Percentiles rank a stretch among this genome's conserved stretches.
phyloP scores from a whole-genome alignment of 2,113 vertebrate species.

The Smithornis capensis region DNA sequence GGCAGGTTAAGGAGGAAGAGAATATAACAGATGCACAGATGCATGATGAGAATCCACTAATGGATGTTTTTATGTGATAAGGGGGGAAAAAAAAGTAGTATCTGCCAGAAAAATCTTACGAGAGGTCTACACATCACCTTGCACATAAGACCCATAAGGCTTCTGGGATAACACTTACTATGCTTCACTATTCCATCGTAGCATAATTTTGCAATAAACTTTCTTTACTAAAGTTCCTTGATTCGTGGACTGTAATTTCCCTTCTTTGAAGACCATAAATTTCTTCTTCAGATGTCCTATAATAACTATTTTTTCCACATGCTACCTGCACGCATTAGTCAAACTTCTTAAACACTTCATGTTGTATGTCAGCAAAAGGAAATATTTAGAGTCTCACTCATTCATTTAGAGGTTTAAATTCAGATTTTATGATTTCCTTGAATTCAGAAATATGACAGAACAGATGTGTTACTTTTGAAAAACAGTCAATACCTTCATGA shows the following conservation, averaged over 20 bases:
- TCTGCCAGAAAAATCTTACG: neutral
- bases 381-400: neutral
- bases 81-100: neutral
- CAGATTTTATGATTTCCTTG: neutral
- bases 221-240: neutral
- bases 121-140: neutral
- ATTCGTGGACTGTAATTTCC: neutral
- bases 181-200: neutral
- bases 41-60: neutral
- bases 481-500: neutral
- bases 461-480: neutral
- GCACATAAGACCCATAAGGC: neutral
- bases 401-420: neutral
- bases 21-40: neutral
- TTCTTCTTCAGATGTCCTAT: neutral
- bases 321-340: neutral
- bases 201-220: neutral
- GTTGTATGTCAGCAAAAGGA: neutral
- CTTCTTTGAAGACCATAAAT: neutral
- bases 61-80: neutral
- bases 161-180: neutral
- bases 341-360: neutral
- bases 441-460: neutral
- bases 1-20: neutral
- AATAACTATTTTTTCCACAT: neutral